Evolutionary conservation across 2,113 vertebrate genomes (phyloP).

Genomic region (Cavia aperea): DNA sequence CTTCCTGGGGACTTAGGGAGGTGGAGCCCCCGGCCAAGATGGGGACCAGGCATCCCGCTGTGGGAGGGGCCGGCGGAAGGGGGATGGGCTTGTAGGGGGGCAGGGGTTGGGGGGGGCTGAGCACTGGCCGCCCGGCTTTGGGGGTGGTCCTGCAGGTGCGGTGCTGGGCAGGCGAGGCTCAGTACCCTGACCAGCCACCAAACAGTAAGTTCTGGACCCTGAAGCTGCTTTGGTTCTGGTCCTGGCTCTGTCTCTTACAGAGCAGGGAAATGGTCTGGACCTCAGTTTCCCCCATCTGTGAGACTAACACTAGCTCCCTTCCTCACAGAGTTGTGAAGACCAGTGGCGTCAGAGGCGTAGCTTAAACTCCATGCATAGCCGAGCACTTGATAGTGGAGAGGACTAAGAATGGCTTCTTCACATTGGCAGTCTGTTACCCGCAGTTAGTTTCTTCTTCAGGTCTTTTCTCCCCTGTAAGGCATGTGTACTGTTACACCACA

Average conservation of each 20-base stretch:
- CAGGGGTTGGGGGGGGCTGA: no score
- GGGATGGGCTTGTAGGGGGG: background rate
- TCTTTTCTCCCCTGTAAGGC: background rate
- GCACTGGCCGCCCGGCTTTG: no score
- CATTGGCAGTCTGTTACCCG: background rate
- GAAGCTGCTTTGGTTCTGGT: background rate
- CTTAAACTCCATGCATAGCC: background rate
- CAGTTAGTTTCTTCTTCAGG: background rate
- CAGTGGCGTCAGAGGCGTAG: background rate
- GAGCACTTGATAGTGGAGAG: background rate
- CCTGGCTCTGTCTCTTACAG: background rate
- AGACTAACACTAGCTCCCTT: background rate
- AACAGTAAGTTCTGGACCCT: no score
- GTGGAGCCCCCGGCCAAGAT: background rate
- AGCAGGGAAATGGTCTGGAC: background rate
- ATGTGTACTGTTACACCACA: background rate
- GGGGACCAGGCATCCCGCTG: no score
- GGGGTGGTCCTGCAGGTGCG: background rate
- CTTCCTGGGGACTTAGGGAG: background rate
- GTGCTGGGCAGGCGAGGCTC: background rate
- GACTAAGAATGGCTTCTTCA: background rate
- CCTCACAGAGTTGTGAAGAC: background rate
- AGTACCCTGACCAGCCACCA: background rate
- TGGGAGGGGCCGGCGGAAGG: background rate
- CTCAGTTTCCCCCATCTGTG: background rate